phyloP scores from a whole-genome alignment of 2,888 invertebrate species.

The Phengaris arion region DNA sequence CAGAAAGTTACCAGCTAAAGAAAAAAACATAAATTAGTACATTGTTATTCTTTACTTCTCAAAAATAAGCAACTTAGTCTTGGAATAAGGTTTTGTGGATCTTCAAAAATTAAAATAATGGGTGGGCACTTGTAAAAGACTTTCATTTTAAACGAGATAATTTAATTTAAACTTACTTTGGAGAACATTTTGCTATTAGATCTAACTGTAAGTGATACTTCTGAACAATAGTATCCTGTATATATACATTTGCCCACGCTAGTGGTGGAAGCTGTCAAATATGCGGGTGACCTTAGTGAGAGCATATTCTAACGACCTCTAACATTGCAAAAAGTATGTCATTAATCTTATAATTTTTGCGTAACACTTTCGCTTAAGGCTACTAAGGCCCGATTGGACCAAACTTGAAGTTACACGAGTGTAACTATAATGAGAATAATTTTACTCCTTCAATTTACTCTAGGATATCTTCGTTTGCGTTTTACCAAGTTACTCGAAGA shows the following conservation, averaged over 20 bases:
- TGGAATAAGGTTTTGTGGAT: too few relatives aligned
- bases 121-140: too few relatives aligned
- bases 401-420: too few relatives aligned
- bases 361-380: conserved; percentile 16
- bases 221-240: conserved; percentile 30
- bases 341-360: conserved; percentile 10
- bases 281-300: conserved; percentile 30
- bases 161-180: conserved; percentile 38
- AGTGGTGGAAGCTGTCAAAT: conserved; percentile 38
- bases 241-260: conserved; percentile 36
- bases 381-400: too few relatives aligned
- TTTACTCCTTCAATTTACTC: too few relatives aligned
- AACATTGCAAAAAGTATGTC: conserved; percentile 24
- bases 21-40: conserved; percentile 21
- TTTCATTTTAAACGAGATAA: too few relatives aligned
- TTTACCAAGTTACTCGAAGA: too few relatives aligned
- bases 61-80: background rate
- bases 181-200: conserved; percentile 39
- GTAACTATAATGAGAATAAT: too few relatives aligned
- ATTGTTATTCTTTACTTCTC: background rate
- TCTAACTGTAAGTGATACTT: conserved; percentile 36
- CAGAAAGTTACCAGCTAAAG: conserved; percentile 45
- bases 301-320: conserved; percentile 25
- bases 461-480: too few relatives aligned
- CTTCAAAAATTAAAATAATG: too few relatives aligned